A percentile compares a stretch with the other conserved stretches of the same genome.
Conservation (phyloP, 2,113 vertebrate genomes). For the Lucifuga dentata region DNA sequence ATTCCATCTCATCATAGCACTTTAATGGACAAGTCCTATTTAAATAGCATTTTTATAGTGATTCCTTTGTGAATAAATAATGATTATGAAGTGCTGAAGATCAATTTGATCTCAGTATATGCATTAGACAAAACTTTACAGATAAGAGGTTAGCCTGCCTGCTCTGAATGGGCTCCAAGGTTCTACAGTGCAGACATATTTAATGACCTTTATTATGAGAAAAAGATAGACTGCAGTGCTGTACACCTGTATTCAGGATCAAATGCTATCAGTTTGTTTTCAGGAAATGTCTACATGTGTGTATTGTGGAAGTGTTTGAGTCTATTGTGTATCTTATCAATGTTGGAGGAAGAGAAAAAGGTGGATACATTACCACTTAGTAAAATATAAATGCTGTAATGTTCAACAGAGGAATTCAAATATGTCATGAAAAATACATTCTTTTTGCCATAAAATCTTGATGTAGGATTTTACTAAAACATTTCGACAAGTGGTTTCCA, state of each 20-base stretch:
- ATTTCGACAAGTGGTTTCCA: slow-evolving; percentile 80
- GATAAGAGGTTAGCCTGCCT: slow-evolving; percentile 46
- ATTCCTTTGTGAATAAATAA: slow-evolving; percentile 68
- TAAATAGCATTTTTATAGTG: slow-evolving; percentile 53
- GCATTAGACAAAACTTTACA: slow-evolving; percentile 43
- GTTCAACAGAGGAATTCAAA: slow-evolving; percentile 84
- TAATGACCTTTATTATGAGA: slow-evolving; percentile 62
- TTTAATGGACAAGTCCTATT: slow-evolving; percentile 11
- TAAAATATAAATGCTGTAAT: slow-evolving; percentile 84
- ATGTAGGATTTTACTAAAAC: slow-evolving; percentile 84
- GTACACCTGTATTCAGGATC: slow-evolving; percentile 32
- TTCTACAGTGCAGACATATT: slow-evolving; percentile 38
- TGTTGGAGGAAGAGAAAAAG: slow-evolving; percentile 71
- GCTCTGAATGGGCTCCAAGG: slow-evolving; percentile 21
- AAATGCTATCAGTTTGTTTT: slow-evolving; percentile 65
- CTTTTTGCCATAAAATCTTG: slow-evolving; percentile 84
- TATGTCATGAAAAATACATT: slow-evolving; percentile 85
- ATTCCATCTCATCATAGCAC: neutral
- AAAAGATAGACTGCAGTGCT: slow-evolving; percentile 22
- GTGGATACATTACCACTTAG: slow-evolving; percentile 77
- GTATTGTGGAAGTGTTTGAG: slow-evolving; percentile 28
- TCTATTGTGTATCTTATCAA: slow-evolving; percentile 65
- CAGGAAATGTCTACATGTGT: slow-evolving; percentile 52
- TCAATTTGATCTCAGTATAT: slow-evolving; percentile 41
- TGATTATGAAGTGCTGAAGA: slow-evolving; percentile 46